These are phyloP conservation scores for Sus scrofa DNA, from an alignment of 2,113 vertebrate genomes.

Conservation along the genomic window DNA sequence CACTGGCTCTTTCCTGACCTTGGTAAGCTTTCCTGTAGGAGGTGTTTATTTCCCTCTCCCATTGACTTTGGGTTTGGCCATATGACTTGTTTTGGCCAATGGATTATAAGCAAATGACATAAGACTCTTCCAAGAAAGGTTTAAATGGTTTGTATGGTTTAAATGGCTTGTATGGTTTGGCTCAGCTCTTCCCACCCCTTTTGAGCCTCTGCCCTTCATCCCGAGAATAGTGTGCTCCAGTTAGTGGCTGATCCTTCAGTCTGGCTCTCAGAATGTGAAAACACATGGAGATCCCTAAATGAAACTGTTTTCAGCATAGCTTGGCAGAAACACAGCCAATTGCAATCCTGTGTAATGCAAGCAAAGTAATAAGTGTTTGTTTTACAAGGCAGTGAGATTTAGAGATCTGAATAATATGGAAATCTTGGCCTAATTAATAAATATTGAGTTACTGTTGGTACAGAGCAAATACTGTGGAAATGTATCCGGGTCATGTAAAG, in stretches of 20 bases:
- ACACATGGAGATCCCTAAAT: not conserved
- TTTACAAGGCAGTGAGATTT: not conserved
- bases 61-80: not conserved
- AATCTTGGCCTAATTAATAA: not conserved
- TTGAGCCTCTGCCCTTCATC: not conserved
- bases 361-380: not conserved
- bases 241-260: not conserved
- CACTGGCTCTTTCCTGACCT: not conserved
- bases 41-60: not conserved
- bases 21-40: not conserved
- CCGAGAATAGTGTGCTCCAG: not conserved
- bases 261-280: not conserved
- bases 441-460: not conserved
- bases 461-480: not conserved
- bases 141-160: not conserved
- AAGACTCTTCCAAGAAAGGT: not conserved
- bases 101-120: constrained; percentile 1
- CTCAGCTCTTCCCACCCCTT: not conserved
- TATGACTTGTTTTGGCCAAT: not conserved
- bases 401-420: not conserved
- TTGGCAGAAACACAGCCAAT: not conserved
- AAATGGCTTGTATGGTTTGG: not conserved
- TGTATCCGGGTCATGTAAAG: not conserved
- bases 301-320: not conserved
- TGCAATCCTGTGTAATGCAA: not conserved